A percentile compares a stretch with the other conserved stretches of the same genome.
phyloP scores from a whole-genome alignment of 1,140 invertebrate genomes.

The Cephus cinctus region DNA sequence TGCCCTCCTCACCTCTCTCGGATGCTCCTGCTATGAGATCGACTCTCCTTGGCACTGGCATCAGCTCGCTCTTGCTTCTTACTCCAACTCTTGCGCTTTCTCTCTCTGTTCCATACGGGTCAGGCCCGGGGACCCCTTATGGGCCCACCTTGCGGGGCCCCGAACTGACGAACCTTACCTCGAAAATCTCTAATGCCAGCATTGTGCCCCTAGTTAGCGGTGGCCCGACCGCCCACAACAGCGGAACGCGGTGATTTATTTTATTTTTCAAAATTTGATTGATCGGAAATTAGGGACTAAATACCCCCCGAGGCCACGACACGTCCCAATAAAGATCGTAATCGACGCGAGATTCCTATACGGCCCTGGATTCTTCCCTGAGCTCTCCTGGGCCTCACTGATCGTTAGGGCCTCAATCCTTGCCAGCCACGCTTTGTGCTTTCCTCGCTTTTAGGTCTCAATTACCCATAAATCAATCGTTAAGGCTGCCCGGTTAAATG shows the following conservation, averaged over 20 bases:
- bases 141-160: constrained; percentile 23
- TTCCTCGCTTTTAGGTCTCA: constrained; percentile 34
- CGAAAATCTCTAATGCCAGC: constrained; percentile 32
- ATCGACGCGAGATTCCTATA: constrained; percentile 30
- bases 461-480: constrained; percentile 50
- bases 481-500: constrained; percentile 35
- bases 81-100: too few species aligned
- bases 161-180: constrained; percentile 23
- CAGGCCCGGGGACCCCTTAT: constrained; percentile 14
- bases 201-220: constrained; percentile 51
- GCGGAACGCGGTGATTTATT: constrained; percentile 37
- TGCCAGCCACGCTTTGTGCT: constrained; percentile 20
- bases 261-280: constrained; percentile 44
- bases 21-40: too few species aligned
- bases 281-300: constrained; percentile 55
- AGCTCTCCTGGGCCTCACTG: constrained; percentile 1
- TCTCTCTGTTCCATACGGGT: constrained; percentile 13
- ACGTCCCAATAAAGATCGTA: constrained; percentile 48
- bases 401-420: constrained; percentile 4
- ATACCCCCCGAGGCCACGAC: constrained; percentile 46
- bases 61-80: too few species aligned
- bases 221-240: constrained; percentile 38
- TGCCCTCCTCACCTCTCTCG: neutral
- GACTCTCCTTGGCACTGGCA: too few species aligned
- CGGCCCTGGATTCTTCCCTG: too few species aligned